Percentiles rank a stretch among this genome's conserved stretches.
phyloP scores from a whole-genome alignment of 2,113 vertebrate species.

The Heterotis niloticus region DNA sequence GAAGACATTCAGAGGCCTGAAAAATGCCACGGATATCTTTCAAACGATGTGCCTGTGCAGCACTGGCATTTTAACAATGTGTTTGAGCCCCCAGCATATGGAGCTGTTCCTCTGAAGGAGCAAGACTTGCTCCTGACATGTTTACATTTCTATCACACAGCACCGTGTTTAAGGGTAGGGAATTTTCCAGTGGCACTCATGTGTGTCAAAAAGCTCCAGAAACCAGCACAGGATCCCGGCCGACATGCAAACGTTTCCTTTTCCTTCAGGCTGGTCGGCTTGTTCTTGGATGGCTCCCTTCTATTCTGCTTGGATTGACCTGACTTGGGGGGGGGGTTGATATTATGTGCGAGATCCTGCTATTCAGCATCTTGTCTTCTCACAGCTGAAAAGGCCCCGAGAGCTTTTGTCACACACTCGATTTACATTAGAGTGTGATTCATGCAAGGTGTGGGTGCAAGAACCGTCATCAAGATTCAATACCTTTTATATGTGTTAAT shows the following conservation, averaged over 20 bases:
- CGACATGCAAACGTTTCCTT: neutral
- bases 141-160: neutral
- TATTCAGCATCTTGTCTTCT: no score
- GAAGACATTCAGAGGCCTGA: neutral
- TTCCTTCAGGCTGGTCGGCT: neutral
- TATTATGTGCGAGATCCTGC: neutral
- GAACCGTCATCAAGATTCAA: no score
- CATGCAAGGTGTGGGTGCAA: no score
- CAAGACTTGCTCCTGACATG: neutral
- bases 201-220: no score
- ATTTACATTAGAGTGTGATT: no score
- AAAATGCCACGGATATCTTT: neutral
- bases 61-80: neutral
- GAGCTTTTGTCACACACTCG: no score
- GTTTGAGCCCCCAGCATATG: neutral
- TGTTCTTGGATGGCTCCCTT: neutral
- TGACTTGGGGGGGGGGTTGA: neutral
- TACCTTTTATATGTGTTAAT: no score
- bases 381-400: no score
- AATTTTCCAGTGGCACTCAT: neutral
- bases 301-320: neutral
- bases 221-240: neutral
- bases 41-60: neutral
- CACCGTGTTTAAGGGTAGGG: neutral
- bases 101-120: neutral